A percentile compares a stretch with the other conserved stretches of the same genome.
These are phyloP conservation scores for Scylla paramamosain DNA, from an alignment of 1,140 invertebrate species.

Conservation along the genomic window DNA sequence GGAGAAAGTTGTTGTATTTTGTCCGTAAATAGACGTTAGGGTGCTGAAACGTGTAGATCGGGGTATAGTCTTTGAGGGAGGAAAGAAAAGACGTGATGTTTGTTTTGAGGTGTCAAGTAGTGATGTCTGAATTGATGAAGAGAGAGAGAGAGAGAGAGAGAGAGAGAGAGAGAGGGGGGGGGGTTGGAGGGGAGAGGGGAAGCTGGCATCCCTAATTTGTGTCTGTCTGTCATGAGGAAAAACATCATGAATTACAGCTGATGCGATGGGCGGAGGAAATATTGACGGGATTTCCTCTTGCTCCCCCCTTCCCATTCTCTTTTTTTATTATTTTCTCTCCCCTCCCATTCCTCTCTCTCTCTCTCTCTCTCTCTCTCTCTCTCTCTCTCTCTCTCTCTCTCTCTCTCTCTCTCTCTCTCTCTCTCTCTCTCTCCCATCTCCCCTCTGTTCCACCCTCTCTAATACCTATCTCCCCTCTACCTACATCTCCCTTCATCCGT, in stretches of 20 bases:
- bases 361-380: neutral
- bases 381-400: neutral
- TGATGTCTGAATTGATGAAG: neutral
- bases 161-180: conserved; percentile 18
- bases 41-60: neutral
- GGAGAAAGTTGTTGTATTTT: neutral
- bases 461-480: too few relatives aligned
- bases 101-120: too few relatives aligned
- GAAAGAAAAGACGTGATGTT: too few relatives aligned
- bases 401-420: neutral
- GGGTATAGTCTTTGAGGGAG: too few relatives aligned
- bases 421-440: neutral
- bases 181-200: neutral
- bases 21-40: neutral
- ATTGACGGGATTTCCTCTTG: neutral
- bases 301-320: neutral
- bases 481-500: too few relatives aligned
- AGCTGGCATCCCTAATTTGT: too few relatives aligned
- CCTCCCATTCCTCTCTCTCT: neutral
- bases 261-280: too few relatives aligned
- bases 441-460: neutral
- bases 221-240: too few relatives aligned
- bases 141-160: conserved; percentile 9
- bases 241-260: too few relatives aligned
- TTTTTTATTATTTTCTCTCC: neutral